Conservation (phyloP, 2,888 invertebrate species). For the Furcula furcula region DNA sequence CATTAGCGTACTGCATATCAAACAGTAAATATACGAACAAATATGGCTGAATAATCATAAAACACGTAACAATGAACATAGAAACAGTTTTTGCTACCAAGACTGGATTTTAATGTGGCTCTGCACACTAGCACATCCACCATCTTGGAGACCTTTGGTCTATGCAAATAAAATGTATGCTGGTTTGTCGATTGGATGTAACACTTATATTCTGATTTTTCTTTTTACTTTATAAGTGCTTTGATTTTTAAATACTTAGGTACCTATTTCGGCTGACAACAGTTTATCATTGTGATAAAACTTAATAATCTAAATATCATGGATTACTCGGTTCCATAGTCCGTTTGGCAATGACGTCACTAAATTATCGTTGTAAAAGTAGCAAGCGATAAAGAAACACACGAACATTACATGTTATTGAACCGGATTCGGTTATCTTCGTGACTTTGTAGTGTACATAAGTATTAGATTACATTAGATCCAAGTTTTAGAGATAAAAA, state of each 20-base stretch:
- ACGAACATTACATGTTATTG: not conserved
- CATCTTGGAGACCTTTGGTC: slow-evolving; percentile 22
- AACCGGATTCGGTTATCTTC: not conserved
- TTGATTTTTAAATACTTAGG: too few species aligned
- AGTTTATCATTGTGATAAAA: too few species aligned
- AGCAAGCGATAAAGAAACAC: slow-evolving; percentile 1
- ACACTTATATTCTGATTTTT: too few species aligned
- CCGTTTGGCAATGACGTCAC: not conserved
- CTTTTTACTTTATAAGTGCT: too few species aligned
- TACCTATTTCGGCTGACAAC: too few species aligned
- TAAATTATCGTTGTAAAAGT: slow-evolving; percentile 1
- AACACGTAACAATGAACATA: slow-evolving; percentile 18
- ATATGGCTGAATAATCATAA: slow-evolving; percentile 4
- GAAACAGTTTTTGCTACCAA: slow-evolving; percentile 7
- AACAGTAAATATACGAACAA: not conserved
- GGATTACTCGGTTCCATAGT: not conserved
- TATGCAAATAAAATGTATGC: slow-evolving; percentile 12
- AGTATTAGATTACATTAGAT: too few species aligned
- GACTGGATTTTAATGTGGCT: slow-evolving; percentile 5
- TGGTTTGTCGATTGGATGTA: too few species aligned
- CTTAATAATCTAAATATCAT: too few species aligned
- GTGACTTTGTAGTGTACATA: not conserved
- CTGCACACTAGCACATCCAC: slow-evolving; percentile 18
- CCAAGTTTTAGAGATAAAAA: too few species aligned
- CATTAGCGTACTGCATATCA: slow-evolving; percentile 9